phyloP scores from a whole-genome alignment of 2,113 vertebrate genomes.

The Lipotes vexillifer region DNA sequence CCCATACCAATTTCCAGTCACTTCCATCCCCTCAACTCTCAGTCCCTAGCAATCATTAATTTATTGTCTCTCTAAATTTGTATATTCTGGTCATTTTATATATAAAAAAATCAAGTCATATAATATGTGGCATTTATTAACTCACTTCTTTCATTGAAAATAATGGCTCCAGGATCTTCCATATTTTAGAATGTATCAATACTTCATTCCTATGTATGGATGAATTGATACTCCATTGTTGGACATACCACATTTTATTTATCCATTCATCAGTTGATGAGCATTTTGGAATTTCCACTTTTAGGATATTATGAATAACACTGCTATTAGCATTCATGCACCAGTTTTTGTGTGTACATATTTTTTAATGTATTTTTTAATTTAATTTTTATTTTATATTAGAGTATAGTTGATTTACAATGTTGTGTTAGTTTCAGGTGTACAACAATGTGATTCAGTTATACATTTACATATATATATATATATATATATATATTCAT shows the following conservation, averaged over 20 bases:
- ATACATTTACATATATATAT: too few species aligned
- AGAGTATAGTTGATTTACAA: too few species aligned
- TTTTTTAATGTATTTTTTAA: too few species aligned
- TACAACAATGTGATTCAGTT: too few species aligned
- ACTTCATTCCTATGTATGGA: background rate
- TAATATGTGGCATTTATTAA: background rate
- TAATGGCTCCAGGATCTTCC: background rate
- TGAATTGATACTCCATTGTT: background rate
- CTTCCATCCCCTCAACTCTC: background rate
- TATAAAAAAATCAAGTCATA: background rate
- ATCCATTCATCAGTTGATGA: background rate
- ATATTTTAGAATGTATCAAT: background rate
- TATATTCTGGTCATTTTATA: background rate
- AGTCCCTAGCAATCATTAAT: background rate
- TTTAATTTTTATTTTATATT: too few species aligned
- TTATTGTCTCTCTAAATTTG: background rate
- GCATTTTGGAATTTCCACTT: background rate
- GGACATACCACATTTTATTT: background rate
- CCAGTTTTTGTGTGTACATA: background rate
- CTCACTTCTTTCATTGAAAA: background rate
- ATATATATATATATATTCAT: too few species aligned
- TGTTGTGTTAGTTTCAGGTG: too few species aligned
- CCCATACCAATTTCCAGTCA: background rate
- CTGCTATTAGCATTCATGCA: background rate
- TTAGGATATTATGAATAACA: background rate